phyloP scores from a whole-genome alignment of 2,113 vertebrate species.

The Hystrix cristata region DNA sequence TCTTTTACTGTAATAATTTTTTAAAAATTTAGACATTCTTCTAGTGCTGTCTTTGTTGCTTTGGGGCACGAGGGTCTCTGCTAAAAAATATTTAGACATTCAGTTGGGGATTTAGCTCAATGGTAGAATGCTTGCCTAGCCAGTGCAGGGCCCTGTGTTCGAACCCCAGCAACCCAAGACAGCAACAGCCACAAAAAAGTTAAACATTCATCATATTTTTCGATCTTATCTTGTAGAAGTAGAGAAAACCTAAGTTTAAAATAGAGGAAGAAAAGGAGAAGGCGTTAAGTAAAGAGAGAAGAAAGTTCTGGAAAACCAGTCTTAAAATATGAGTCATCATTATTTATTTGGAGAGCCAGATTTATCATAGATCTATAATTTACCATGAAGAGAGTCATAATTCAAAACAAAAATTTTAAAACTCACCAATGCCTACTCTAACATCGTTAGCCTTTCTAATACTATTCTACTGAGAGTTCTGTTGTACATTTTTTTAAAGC shows the following conservation, averaged over 20 bases:
- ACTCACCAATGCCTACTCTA: background rate
- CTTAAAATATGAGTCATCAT: constrained; percentile 23
- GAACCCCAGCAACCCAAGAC: too few species aligned
- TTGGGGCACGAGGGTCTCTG: too few species aligned
- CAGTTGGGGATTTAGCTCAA: too few species aligned
- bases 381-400: constrained; percentile 35
- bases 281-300: background rate
- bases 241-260: background rate
- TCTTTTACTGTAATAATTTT: too few species aligned
- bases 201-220: too few species aligned
- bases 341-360: background rate
- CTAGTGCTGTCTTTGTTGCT: too few species aligned
- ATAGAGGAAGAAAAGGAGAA: background rate
- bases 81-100: too few species aligned
- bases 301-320: constrained; percentile 3
- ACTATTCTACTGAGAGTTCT: background rate
- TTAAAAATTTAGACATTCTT: too few species aligned
- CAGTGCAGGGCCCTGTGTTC: too few species aligned
- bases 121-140: too few species aligned
- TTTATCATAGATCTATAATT: constrained; percentile 44
- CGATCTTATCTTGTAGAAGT: background rate
- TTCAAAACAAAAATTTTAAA: constrained; percentile 22
- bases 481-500: background rate
- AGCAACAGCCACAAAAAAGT: too few species aligned
- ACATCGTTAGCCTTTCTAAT: constrained; percentile 7